phyloP scores from a whole-genome alignment of 2,113 vertebrate species.

The Takifugu flavidus region DNA sequence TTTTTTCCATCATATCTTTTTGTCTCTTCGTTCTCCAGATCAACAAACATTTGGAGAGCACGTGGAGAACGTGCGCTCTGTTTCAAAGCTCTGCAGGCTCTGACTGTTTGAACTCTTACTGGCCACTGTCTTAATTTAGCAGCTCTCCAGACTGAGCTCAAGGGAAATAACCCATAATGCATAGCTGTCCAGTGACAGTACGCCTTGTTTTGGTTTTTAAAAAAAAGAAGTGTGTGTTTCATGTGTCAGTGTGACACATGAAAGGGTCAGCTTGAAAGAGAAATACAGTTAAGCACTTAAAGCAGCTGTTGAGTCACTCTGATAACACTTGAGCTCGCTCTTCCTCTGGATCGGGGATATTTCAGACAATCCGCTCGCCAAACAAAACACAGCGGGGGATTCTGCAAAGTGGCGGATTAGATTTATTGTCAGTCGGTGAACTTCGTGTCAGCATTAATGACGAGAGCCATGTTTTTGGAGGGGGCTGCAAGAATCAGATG shows the following conservation, averaged over 20 bases:
- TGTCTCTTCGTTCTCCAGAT: no score
- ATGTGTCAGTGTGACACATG: background rate
- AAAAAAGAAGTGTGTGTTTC: background rate
- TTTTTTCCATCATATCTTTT: no score
- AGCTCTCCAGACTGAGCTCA: background rate
- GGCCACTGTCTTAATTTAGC: background rate
- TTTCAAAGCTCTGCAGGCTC: background rate
- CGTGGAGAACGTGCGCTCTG: background rate
- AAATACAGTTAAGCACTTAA: background rate
- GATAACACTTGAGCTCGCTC: background rate
- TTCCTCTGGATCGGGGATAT: background rate
- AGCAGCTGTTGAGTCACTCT: constrained; percentile 22
- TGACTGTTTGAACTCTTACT: background rate
- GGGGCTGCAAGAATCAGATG: background rate
- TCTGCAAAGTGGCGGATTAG: background rate
- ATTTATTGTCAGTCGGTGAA: constrained; percentile 1
- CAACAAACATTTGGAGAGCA: no score
- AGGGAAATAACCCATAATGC: background rate
- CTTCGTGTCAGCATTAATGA: background rate
- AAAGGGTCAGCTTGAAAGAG: background rate
- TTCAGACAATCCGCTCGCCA: constrained; percentile 4
- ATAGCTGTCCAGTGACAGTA: background rate
- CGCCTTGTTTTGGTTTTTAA: background rate
- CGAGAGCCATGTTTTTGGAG: background rate
- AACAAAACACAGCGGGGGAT: constrained; percentile 23